Percentiles rank a stretch among this genome's conserved stretches.
Conservation (phyloP, 2,113 vertebrate genomes). For the Otolemur garnettii region DNA sequence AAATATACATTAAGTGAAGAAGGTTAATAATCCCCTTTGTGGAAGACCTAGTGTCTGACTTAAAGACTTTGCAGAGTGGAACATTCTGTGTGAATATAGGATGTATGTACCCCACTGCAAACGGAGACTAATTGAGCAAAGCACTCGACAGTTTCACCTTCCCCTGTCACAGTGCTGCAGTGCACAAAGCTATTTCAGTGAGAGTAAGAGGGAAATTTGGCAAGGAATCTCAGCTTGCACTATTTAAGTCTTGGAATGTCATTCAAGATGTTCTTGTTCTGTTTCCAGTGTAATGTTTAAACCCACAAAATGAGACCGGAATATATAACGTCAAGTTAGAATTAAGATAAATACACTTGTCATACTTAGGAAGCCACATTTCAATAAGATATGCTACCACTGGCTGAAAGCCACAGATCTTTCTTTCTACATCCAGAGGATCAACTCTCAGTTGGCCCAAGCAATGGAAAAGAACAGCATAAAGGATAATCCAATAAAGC, state of each 20-base stretch:
- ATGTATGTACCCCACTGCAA: background rate
- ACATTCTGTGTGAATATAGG: background rate
- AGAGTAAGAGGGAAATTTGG: slow-evolving; percentile 62
- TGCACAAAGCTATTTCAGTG: slow-evolving; percentile 71
- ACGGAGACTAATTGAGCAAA: slow-evolving; percentile 48
- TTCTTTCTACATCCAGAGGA: slow-evolving; percentile 49
- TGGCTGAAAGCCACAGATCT: slow-evolving; percentile 71
- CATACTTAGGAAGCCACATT: slow-evolving; percentile 74
- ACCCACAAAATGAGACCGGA: slow-evolving; percentile 78
- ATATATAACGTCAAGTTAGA: slow-evolving; percentile 72
- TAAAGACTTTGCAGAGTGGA: background rate
- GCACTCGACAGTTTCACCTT: slow-evolving; percentile 40
- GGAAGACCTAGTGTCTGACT: background rate
- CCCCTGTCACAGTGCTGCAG: slow-evolving; percentile 40
- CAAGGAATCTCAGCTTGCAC: slow-evolving; percentile 67
- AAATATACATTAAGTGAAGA: background rate
- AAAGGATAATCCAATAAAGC: slow-evolving; percentile 69
- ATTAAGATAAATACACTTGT: slow-evolving; percentile 81
- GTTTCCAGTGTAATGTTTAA: slow-evolving; percentile 78
- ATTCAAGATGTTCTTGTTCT: slow-evolving; percentile 78
- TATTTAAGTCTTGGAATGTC: slow-evolving; percentile 80
- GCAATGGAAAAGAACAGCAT: slow-evolving; percentile 70
- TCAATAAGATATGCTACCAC: slow-evolving; percentile 69
- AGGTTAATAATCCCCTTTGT: background rate
- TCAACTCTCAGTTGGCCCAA: slow-evolving; percentile 57